Evolutionary conservation across 1,140 invertebrate genomes (phyloP).

Genomic region (Apis laboriosa): DNA sequence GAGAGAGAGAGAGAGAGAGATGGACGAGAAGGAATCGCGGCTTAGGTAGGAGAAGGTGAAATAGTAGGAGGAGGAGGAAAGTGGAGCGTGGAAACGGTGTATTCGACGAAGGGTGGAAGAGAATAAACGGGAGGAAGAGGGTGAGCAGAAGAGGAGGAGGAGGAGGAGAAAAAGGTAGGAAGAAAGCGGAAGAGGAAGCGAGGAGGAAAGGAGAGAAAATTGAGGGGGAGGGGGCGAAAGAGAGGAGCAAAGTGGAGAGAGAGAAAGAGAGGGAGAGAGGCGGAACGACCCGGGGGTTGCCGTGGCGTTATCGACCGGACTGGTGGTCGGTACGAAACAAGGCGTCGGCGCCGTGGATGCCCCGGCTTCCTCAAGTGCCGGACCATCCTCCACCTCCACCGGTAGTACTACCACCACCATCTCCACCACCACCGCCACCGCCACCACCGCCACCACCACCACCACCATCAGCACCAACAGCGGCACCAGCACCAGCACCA

Average conservation of each 20-base stretch:
- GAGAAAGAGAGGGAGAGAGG: constrained; percentile 60
- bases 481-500: constrained; percentile 5
- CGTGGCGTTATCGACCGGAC: constrained; percentile 79
- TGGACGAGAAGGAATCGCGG: constrained; percentile 33
- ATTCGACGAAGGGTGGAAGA: constrained; percentile 11
- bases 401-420: constrained; percentile 36
- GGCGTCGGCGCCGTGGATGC: constrained; percentile 75
- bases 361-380: constrained; percentile 73
- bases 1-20: neutral
- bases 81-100: neutral
- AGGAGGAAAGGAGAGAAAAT: constrained; percentile 27
- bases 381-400: constrained; percentile 66
- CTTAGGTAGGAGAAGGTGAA: neutral
- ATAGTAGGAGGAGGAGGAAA: neutral
- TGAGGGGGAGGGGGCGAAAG: neutral
- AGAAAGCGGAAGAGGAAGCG: constrained; percentile 10
- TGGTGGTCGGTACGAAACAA: constrained; percentile 71
- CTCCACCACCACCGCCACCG: constrained; percentile 7
- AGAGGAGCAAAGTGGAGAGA: constrained; percentile 25
- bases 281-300: constrained; percentile 79
- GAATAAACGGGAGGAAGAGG: neutral
- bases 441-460: constrained; percentile 29
- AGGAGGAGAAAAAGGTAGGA: neutral
- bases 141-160: neutral
- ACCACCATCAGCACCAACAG: constrained; percentile 1